Evolutionary conservation across 30 jellyfish, hydroid and myxozoan genomes (phyloP).

Genomic region (Euphysa ruthae): DNA sequence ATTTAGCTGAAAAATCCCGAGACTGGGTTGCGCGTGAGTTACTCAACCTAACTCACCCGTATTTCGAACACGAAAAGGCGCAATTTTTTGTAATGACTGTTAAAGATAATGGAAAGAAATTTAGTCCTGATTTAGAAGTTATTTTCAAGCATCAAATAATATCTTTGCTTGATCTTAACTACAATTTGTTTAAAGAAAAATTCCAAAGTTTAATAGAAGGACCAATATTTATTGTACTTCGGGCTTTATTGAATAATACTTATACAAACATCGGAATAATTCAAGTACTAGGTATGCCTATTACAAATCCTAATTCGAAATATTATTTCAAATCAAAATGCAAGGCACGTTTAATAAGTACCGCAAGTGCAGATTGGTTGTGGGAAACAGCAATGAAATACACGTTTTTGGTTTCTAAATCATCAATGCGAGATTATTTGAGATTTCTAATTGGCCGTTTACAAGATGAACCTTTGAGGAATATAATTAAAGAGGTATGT

Average conservation of each 20-base stretch:
- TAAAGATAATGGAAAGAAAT: not conserved
- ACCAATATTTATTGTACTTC: slow-evolving; percentile 14
- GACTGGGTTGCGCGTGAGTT: slow-evolving; percentile 41
- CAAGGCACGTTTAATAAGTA: slow-evolving; percentile 1
- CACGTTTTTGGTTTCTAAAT: not conserved
- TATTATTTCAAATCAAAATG: not conserved
- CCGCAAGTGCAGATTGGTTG: not conserved
- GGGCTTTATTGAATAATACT: no score
- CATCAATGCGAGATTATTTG: not conserved
- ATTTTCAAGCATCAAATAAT: not conserved
- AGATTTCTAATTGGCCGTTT: not conserved
- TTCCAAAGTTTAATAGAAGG: not conserved
- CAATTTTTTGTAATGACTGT: not conserved
- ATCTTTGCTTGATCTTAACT: slow-evolving; percentile 4
- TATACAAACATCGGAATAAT: no score
- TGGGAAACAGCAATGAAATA: not conserved
- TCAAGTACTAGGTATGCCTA: not conserved
- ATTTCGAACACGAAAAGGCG: not conserved
- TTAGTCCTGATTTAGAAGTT: not conserved
- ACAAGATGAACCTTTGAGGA: no score
- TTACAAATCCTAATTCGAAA: not conserved
- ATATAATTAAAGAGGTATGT: no score
- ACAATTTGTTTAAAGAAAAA: not conserved
- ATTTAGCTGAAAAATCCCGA: not conserved
- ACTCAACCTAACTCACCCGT: slow-evolving; percentile 20